Conservation (phyloP, 2,888 invertebrate species). For the Eristalis arbustorum region DNA sequence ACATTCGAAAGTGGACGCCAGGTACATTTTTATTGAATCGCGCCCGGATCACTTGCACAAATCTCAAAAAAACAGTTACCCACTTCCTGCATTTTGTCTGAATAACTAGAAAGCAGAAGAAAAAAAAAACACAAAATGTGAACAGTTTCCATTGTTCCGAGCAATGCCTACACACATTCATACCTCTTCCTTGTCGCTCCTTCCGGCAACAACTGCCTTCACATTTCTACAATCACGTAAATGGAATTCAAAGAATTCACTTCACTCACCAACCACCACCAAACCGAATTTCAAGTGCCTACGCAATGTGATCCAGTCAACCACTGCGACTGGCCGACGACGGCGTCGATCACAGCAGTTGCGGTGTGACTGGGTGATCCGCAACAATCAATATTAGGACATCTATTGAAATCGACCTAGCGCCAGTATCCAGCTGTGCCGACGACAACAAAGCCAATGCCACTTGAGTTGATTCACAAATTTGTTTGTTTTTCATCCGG, state of each 20-base stretch:
- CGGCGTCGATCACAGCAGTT: background rate
- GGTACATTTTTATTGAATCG: no score
- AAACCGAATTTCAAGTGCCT: slow-evolving; percentile 25
- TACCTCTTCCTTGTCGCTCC: no score
- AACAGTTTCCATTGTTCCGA: no score
- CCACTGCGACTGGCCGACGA: background rate
- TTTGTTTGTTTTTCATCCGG: slow-evolving; percentile 31
- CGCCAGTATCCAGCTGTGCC: slow-evolving; percentile 39
- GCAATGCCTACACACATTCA: no score
- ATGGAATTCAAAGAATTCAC: slow-evolving; percentile 21
- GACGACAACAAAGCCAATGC: slow-evolving; percentile 8
- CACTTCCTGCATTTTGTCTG: no score
- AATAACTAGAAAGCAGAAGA: no score
- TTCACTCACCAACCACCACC: background rate
- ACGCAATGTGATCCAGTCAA: slow-evolving; percentile 34
- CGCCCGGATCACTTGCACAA: no score
- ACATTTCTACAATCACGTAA: background rate
- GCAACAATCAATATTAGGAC: slow-evolving; percentile 32
- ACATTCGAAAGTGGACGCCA: no score
- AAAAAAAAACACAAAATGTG: no score
- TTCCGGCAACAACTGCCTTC: no score
- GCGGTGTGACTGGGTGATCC: background rate
- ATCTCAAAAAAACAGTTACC: no score
- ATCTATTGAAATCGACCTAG: slow-evolving; percentile 2
- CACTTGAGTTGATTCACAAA: slow-evolving; percentile 34